Base-by-base conservation (phyloP, 2,113 vertebrate species). In the Gopherus flavomarginatus region DNA sequence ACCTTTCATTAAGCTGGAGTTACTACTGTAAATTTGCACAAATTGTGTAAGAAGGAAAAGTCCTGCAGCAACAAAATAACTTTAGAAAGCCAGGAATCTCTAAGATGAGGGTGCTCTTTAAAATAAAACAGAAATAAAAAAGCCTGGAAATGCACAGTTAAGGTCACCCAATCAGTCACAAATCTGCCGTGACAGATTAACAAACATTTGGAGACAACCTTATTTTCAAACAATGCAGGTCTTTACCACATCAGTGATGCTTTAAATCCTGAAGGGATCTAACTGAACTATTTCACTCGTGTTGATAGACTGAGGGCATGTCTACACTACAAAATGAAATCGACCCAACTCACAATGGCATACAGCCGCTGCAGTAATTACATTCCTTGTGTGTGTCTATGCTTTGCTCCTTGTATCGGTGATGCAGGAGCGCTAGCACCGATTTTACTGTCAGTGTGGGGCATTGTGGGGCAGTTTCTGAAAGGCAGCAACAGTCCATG, bases 231-330 rank as follows among this genome's bases (percentile, higher is more conserved):
- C 72, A 44, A 77, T 26, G 19, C 81, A 84, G 21, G 57, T 49
- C 2, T 88, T 52, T 11, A 26, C 52, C 35, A 50, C 6, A 26
- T 3, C 85, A 10, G 13, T 0, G 0, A 5, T 0, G 1, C 27
- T 87, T 49, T 44, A 44, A 77, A 77, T 82, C 81, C 49, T n/a
- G 16, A 11, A 0, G 2, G 49, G 31, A 26, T 49, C 78, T 72
- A 85, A 27, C 47, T 56, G 22, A 47, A 4, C 3, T 50, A 52
- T 69, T 69, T 69, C 16, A 17, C 35, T 69, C 8, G 6, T 69
- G 62, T 69, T n/a, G 62, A 35, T 19, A 69, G 35, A 69, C 8
- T n/a, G 16, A n/a, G 62, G 62, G 35, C 62, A 69, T n/a, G 35
- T n/a, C 35, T 17, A 9, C 62, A 19, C 6, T n/a, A 69, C 62